Evolutionary conservation across 2,888 invertebrate genomes (phyloP).

Genomic region (Doris montereyensis): DNA sequence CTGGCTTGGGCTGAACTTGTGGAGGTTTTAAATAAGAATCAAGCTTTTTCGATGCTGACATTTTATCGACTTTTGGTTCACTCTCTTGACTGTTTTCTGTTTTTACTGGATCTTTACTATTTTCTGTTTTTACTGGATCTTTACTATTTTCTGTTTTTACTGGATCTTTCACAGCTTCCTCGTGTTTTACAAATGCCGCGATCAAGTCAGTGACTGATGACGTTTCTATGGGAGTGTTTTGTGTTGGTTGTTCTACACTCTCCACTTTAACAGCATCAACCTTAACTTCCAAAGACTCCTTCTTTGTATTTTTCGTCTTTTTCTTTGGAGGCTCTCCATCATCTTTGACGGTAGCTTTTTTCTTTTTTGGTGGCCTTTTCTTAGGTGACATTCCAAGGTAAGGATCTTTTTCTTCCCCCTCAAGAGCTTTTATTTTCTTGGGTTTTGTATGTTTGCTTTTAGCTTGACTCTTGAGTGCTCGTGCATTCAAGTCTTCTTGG

Average conservation of each 20-base stretch:
- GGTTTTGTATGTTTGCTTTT: neutral
- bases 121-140: neutral
- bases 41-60: slow-evolving; percentile 11
- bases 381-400: neutral
- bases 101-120: neutral
- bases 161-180: neutral
- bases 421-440: slow-evolving; percentile 27
- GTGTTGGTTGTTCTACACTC: too few species aligned
- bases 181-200: neutral
- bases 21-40: slow-evolving; percentile 28
- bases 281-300: neutral
- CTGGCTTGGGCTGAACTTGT: neutral
- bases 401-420: slow-evolving; percentile 9
- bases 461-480: neutral
- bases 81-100: neutral
- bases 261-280: too few species aligned
- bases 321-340: slow-evolving; percentile 17
- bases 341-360: neutral
- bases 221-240: too few species aligned
- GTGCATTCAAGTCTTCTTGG: too few species aligned
- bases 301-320: slow-evolving; percentile 45
- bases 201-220: neutral
- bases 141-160: neutral
- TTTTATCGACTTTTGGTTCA: neutral
- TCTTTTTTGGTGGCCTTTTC: slow-evolving; percentile 6